Evolutionary conservation across 1,140 invertebrate species (phyloP).

Genomic region (Onthophagus taurus): DNA sequence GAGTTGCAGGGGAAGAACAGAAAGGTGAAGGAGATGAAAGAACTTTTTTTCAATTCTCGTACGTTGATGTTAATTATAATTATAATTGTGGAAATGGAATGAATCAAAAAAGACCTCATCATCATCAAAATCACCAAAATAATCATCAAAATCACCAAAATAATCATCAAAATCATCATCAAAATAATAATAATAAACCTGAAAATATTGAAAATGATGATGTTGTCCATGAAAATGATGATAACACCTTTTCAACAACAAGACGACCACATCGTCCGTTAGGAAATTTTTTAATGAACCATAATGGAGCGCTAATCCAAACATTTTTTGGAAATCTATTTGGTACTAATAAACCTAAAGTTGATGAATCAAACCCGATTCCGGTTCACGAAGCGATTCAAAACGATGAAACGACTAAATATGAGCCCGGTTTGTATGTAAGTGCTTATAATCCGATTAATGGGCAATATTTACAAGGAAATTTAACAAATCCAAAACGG

Average conservation of each 20-base stretch:
- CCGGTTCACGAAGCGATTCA: conserved; percentile 1
- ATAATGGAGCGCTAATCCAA: background rate
- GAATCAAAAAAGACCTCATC: conserved; percentile 1
- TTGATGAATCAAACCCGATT: background rate
- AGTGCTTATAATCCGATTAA: background rate
- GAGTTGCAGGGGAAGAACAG: no score
- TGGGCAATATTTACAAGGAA: background rate
- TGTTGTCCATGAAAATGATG: conserved; percentile 1
- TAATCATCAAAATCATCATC: background rate
- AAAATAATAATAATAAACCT: background rate
- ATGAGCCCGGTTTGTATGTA: background rate
- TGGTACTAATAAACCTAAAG: background rate
- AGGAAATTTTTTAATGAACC: background rate
- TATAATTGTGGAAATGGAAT: conserved; percentile 4
- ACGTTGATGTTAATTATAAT: conserved; percentile 1
- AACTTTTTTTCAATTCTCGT: conserved; percentile 6
- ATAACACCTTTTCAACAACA: background rate
- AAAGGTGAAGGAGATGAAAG: background rate
- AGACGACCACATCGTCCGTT: background rate
- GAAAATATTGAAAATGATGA: background rate
- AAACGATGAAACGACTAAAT: background rate
- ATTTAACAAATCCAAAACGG: background rate
- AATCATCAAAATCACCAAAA: conserved; percentile 3
- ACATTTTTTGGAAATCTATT: background rate
- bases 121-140: background rate